phyloP scores from a whole-genome alignment of 2,888 invertebrate species.

The Pycnomerus fuliginosus region DNA sequence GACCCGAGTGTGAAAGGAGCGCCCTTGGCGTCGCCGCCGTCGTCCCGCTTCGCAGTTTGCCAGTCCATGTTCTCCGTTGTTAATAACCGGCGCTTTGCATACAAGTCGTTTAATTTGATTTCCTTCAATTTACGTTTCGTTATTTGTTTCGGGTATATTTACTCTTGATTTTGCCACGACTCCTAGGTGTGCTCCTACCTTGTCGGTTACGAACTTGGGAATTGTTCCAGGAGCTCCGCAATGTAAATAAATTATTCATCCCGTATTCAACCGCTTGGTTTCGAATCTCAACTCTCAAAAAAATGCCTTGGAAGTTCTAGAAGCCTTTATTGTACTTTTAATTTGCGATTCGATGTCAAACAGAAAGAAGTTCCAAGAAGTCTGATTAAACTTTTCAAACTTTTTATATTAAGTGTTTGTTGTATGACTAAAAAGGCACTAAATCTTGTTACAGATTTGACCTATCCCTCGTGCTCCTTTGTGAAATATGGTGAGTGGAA shows the following conservation, averaged over 20 bases:
- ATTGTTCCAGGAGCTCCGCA: conserved; percentile 9
- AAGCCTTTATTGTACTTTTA: conserved; percentile 23
- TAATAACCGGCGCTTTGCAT: conserved; percentile 38
- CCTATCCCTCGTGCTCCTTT: conserved; percentile 53
- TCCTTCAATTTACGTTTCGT: conserved; percentile 30
- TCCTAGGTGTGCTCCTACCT: background rate
- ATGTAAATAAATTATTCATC: conserved; percentile 13
- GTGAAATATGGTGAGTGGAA: conserved; percentile 56
- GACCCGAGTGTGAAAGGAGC: conserved; percentile 33
- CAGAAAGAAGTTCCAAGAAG: conserved; percentile 3
- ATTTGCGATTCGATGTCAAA: conserved; percentile 11
- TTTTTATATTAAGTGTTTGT: conserved; percentile 10
- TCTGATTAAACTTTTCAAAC: conserved; percentile 17
- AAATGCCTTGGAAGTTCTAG: too few species aligned
- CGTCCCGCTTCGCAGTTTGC: conserved; percentile 13
- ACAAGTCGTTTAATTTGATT: conserved; percentile 39
- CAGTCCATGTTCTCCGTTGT: conserved; percentile 22
- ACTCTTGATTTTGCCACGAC: conserved; percentile 12
- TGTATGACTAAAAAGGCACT: conserved; percentile 38
- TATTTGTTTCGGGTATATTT: conserved; percentile 21
- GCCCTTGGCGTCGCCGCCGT: conserved; percentile 26
- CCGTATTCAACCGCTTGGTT: too few species aligned
- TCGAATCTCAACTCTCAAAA: too few species aligned
- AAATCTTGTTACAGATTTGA: conserved; percentile 51
- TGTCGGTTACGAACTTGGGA: conserved; percentile 8